Evolutionary conservation across 2,113 vertebrate species (phyloP), one percentile per base, ranked within the genome.

Genomic region (Polypterus bichir): DNA sequence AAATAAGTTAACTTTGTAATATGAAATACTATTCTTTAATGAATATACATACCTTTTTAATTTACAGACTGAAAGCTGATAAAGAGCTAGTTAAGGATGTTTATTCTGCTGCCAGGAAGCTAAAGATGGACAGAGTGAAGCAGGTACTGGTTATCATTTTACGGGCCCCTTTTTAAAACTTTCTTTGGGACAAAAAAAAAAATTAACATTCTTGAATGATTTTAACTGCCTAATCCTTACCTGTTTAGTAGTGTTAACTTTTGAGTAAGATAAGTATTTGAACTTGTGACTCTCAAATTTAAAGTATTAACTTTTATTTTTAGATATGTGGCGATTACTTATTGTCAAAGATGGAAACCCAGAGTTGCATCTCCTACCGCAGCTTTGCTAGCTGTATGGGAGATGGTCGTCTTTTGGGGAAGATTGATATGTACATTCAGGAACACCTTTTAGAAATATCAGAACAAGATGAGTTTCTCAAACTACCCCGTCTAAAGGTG

Each of bases 51-150:
- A 61, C 49, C 61, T 9, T 49, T 57, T 44, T 63, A 3, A 70
- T 57, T 59, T 59, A 65, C 63, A 99, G 96, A 68, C 84, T 99
- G 61, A 99, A 97, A 82, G 96, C 94, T 66, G 95, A 97, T 77
- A 95, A 94, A 68, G 96, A 97, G 61, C 77, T 93, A 70, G 95
- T 99, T 61, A 97, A 92, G 80, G 93, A 98, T 74, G 95, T 99
- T 6, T 99, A 99, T 74, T 94, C 96, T 65, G 96, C 95, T 71
- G 94, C 96, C 63, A 98, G 92, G 86, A 88, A 89, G 72, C 78
- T 99, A 73, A 98, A 97, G 82, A 97, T 99, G 91, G 96, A 99
- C 68, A 81, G 94, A 74, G 96, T 99, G 65, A 98, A 97, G 74
- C 93, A 97, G 91, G 96, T 95, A 79, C 27, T 27, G 27, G 27